A percentile compares a stretch with the other conserved stretches of the same genome.
phyloP scores from a whole-genome alignment of 2,113 vertebrate species.

The Strix uralensis region DNA sequence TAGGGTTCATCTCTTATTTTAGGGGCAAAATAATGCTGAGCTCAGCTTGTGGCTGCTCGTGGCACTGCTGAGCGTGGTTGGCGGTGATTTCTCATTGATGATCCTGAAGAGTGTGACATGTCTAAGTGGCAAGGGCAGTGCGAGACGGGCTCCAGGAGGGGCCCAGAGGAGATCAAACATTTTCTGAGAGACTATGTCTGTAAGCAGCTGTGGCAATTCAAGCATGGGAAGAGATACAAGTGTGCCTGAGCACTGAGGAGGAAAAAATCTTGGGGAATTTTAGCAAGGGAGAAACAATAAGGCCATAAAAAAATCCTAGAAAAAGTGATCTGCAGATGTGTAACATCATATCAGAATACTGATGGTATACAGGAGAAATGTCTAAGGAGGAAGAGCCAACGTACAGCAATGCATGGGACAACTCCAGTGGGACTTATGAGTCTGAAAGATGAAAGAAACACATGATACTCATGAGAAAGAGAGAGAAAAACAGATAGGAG shows the following conservation, averaged over 20 bases:
- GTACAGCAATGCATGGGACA: background rate
- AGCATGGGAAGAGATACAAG: background rate
- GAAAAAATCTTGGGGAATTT: background rate
- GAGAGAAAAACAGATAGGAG: background rate
- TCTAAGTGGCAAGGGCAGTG: background rate
- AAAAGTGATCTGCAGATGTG: background rate
- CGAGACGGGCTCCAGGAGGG: background rate
- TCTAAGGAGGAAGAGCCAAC: background rate
- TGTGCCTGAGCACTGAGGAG: background rate
- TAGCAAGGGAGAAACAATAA: background rate
- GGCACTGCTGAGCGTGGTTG: accelerated
- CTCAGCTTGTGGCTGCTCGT: background rate
- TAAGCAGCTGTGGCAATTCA: background rate
- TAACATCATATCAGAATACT: background rate
- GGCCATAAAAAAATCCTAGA: background rate
- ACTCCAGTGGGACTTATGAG: background rate
- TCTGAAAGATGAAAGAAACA: background rate
- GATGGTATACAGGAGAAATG: background rate
- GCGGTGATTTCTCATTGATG: background rate
- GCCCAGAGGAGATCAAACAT: background rate
- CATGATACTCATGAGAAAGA: background rate
- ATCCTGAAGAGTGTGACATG: background rate
- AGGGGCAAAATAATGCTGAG: background rate
- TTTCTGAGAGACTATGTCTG: background rate
- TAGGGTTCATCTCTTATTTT: background rate